Base-by-base conservation (phyloP, 2,797 vertebrate species). In the Avahi laniger region DNA sequence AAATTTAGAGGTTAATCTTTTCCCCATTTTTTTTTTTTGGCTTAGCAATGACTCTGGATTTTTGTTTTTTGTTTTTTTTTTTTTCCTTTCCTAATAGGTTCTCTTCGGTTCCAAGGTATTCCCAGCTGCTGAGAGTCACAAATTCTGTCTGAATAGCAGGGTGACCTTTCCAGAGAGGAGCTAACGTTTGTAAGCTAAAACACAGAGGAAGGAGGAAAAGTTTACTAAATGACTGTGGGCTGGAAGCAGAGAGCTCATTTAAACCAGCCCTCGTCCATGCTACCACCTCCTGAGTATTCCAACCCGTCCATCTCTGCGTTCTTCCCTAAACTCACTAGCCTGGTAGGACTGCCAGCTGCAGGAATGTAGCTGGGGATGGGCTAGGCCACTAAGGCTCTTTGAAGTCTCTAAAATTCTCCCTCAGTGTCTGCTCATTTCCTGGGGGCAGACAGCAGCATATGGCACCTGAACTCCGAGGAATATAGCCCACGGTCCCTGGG, bases 141-240 rank as follows among this genome's bases (percentile, higher is more conserved):
- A 67, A 92, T 93, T 95, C 88, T 94, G 52, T 61, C 85, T 96
- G 94, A 91, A 33, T 61, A 92, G 52, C 26, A 26, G 65, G 38
- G 43, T 95, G 91, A 96, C 94, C 89, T 97, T 97, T 97, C 72
- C 88, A 97, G 96, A 95, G 10, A 78, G 86, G 54, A 93, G 43
- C n/a, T 30, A 78, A 38, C 73, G 72, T 97, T 95, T 91, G 61
- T 92, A 84, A 89, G 93, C 70, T 94, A 82, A 94, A 92, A 84
- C 59, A 85, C 59, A 92, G 86, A 67, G 33, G 30, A 94, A 41
- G 46, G 73, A 12, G 46, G 33, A 22, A 76, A 46, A 59, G 26
- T 92, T 95, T 43, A 26, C 22, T n/a, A 48, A 69, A 30, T 48
- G 69, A 69, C 30, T 83, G 14, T 65, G 24, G 61, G 38, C 78